phyloP scores from a whole-genome alignment of 2,888 invertebrate genomes.

The Dryocosmus kuriphilus region DNA sequence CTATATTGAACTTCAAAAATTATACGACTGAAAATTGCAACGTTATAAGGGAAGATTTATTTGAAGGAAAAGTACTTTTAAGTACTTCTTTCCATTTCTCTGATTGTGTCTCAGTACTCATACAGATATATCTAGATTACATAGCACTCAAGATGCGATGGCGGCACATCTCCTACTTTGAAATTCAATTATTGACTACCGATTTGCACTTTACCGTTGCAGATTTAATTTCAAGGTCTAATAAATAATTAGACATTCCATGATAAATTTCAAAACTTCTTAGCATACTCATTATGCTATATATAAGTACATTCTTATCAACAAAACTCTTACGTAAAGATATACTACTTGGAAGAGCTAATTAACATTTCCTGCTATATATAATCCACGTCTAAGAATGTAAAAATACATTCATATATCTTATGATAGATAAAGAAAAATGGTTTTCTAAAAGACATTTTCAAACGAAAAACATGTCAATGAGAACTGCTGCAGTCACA shows the following conservation, averaged over 20 bases:
- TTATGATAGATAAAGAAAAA: neutral
- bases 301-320: neutral
- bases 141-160: slow-evolving; percentile 5
- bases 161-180: neutral
- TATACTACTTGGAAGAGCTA: neutral
- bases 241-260: neutral
- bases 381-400: neutral
- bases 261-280: neutral
- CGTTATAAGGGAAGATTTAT: no score
- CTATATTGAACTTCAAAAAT: no score
- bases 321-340: neutral
- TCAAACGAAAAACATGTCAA: neutral
- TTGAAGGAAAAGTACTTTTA: neutral
- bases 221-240: slow-evolving; percentile 23
- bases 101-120: neutral
- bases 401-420: neutral
- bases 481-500: slow-evolving; percentile 7
- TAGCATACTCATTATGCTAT: neutral
- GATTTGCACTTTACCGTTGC: slow-evolving; percentile 17
- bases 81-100: neutral
- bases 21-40: no score
- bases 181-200: slow-evolving; percentile 31
- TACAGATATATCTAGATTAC: neutral
- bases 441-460: neutral
- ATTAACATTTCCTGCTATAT: neutral